Evolutionary conservation across 2,888 invertebrate genomes (phyloP).

Genomic region (Ommatoiulus sabulosus): DNA sequence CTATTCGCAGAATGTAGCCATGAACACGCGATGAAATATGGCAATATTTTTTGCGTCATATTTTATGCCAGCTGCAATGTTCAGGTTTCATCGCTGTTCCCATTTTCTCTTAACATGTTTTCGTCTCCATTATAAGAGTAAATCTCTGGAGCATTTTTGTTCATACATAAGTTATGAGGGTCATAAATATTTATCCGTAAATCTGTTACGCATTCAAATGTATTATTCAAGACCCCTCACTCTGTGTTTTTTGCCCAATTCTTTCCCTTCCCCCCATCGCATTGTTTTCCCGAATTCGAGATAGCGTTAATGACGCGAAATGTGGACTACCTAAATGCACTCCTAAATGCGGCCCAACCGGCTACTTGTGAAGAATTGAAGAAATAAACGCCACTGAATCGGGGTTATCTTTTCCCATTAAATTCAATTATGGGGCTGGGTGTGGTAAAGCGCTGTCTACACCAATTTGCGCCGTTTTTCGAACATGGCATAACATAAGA

Average conservation of each 20-base stretch:
- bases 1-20: too few species aligned
- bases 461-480: slow-evolving; percentile 2
- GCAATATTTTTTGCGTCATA: too few species aligned
- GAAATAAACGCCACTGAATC: slow-evolving; percentile 19
- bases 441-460: not conserved
- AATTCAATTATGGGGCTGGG: slow-evolving; percentile 8
- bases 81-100: not conserved
- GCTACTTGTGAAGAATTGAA: not conserved
- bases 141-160: slow-evolving; percentile 17
- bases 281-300: not conserved
- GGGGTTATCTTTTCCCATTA: slow-evolving; percentile 11
- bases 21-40: too few species aligned
- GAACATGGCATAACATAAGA: not conserved
- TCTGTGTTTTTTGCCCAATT: not conserved
- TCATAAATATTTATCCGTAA: slow-evolving; percentile 23
- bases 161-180: slow-evolving; percentile 26
- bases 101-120: slow-evolving; percentile 8
- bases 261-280: not conserved
- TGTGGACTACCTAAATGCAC: not conserved
- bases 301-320: slow-evolving; percentile 23
- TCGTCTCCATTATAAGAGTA: not conserved
- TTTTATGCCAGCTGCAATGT: not conserved
- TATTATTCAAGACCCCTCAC: not conserved
- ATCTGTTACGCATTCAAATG: slow-evolving; percentile 16
- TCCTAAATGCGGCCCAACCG: not conserved